Conservation (phyloP, 1,140 invertebrate species). For the Drosophila ironensis region DNA sequence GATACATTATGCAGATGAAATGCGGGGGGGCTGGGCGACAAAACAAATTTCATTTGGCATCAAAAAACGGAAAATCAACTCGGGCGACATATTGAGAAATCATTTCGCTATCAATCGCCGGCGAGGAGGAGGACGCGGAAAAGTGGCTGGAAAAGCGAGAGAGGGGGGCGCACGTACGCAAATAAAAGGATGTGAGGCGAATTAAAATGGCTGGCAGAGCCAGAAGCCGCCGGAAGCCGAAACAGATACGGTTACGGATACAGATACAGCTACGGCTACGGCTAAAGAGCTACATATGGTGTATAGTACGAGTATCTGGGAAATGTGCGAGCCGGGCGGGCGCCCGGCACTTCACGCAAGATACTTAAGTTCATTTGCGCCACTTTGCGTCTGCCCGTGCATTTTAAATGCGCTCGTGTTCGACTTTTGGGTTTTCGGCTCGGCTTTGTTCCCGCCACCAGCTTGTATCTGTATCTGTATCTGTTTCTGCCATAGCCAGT, state of each 20-base stretch:
- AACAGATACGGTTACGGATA: slow-evolving; percentile 5
- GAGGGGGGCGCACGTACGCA: slow-evolving; percentile 62
- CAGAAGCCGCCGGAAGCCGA: slow-evolving; percentile 9
- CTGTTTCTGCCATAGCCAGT: slow-evolving; percentile 2
- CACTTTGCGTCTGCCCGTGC: slow-evolving; percentile 58
- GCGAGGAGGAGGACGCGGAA: background rate
- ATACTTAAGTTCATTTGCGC: slow-evolving; percentile 77
- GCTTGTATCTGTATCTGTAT: background rate
- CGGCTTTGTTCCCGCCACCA: slow-evolving; percentile 10
- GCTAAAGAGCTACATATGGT: slow-evolving; percentile 2
- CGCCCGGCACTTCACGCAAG: slow-evolving; percentile 42
- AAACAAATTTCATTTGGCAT: slow-evolving; percentile 51
- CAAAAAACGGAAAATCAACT: slow-evolving; percentile 55
- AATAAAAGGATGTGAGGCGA: slow-evolving; percentile 76
- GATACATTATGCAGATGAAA: slow-evolving; percentile 12
- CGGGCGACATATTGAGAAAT: slow-evolving; percentile 62
- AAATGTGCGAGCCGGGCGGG: slow-evolving; percentile 33
- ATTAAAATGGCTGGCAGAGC: slow-evolving; percentile 60
- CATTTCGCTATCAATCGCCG: slow-evolving; percentile 66
- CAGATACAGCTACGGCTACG: slow-evolving; percentile 19
- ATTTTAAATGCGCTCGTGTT: slow-evolving; percentile 61
- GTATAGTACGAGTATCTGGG: slow-evolving; percentile 32
- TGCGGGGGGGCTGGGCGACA: too few species aligned
- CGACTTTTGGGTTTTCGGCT: slow-evolving; percentile 12
- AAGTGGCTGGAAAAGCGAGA: background rate